Conservation (phyloP, 2,888 invertebrate genomes). For the Iphiclides podalirius region DNA sequence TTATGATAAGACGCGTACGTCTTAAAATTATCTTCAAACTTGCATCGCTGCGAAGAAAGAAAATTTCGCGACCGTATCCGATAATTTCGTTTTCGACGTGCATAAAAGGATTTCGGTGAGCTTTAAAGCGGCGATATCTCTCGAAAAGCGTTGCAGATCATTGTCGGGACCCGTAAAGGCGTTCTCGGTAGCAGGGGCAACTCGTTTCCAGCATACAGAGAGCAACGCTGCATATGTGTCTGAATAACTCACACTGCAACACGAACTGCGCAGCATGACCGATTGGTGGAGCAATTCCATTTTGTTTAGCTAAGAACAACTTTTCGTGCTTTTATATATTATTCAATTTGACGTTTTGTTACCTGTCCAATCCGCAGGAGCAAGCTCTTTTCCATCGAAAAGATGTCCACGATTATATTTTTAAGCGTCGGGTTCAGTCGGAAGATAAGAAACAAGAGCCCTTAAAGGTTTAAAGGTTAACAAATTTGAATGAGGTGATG, state of each 20-base stretch:
- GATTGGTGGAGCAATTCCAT: neutral
- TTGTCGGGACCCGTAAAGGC: slow-evolving; percentile 51
- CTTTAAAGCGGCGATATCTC: slow-evolving; percentile 39
- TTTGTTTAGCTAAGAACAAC: neutral
- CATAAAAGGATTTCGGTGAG: slow-evolving; percentile 19
- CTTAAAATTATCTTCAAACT: slow-evolving; percentile 2
- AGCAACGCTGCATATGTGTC: too few relatives aligned
- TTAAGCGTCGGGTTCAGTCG: too few relatives aligned
- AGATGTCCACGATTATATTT: too few relatives aligned
- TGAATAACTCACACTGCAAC: slow-evolving; percentile 12
- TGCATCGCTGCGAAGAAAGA: neutral
- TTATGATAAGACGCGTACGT: neutral
- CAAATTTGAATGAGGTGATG: neutral
- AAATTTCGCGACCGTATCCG: slow-evolving; percentile 1
- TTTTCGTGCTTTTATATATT: too few relatives aligned
- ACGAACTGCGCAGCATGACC: slow-evolving; percentile 5
- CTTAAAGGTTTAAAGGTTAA: too few relatives aligned
- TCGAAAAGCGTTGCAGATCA: slow-evolving; percentile 54
- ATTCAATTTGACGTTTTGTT: too few relatives aligned
- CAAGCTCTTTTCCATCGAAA: too few relatives aligned
- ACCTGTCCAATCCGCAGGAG: too few relatives aligned
- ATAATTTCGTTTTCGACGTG: slow-evolving; percentile 20
- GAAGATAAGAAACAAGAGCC: too few relatives aligned
- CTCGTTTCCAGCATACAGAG: slow-evolving; percentile 52
- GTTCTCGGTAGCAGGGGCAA: slow-evolving; percentile 60